These are phyloP conservation scores for Anhinga anhinga DNA, from an alignment of 2,113 vertebrate genomes.

Conservation along the genomic window DNA sequence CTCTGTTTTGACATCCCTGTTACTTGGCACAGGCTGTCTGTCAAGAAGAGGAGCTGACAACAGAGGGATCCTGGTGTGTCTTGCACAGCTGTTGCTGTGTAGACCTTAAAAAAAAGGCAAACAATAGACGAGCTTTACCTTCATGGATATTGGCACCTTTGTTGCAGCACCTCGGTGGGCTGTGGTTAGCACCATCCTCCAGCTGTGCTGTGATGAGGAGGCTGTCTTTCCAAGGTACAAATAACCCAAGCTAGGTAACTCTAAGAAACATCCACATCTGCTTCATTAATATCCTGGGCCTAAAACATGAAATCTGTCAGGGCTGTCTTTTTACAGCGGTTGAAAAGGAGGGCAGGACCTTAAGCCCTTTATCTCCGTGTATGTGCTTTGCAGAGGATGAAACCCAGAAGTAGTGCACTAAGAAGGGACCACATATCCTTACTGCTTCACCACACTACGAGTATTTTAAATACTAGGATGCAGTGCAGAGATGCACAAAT, in stretches of 20 bases:
- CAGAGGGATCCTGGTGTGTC: background rate
- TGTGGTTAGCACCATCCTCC: background rate
- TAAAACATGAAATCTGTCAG: background rate
- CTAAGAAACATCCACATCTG: background rate
- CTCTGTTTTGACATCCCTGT: background rate
- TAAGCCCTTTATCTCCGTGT: background rate
- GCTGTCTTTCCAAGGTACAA: background rate
- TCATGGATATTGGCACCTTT: background rate
- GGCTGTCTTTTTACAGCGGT: no score
- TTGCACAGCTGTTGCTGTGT: background rate
- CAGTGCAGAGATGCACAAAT: background rate
- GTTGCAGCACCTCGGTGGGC: background rate
- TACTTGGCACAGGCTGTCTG: slow-evolving; percentile 13
- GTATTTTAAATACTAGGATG: background rate
- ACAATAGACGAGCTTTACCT: background rate
- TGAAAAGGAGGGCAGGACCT: background rate
- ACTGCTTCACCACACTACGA: background rate
- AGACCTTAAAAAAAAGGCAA: background rate
- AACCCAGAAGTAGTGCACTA: background rate
- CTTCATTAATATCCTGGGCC: background rate
- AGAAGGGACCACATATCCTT: background rate
- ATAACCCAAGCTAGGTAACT: background rate
- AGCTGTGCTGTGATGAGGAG: background rate
- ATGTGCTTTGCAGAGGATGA: background rate
- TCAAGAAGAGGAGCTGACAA: background rate